Evolutionary conservation across 2,113 vertebrate species (phyloP).

Genomic region (Podocnemis expansa): DNA sequence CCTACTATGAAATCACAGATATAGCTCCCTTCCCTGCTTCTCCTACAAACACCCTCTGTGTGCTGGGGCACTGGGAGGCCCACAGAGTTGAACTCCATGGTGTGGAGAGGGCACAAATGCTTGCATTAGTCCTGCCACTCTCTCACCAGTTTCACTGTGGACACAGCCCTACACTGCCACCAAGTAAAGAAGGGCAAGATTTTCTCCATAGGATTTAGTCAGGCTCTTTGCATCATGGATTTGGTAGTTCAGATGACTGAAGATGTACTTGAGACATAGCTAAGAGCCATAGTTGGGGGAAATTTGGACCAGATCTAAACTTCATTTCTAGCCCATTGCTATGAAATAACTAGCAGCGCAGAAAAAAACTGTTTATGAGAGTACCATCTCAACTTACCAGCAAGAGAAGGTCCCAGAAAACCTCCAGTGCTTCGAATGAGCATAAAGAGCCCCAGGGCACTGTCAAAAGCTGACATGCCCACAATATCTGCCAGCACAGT

Average conservation of each 20-base stretch:
- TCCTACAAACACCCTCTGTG: neutral
- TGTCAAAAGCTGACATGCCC: conserved; percentile 78
- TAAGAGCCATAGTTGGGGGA: neutral
- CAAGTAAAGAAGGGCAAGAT: neutral
- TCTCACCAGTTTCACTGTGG: neutral
- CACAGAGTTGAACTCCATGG: neutral
- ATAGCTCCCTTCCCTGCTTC: neutral
- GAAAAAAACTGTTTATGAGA: neutral
- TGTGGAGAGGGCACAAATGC: neutral
- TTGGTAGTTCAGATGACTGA: neutral
- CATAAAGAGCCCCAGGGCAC: conserved; percentile 80
- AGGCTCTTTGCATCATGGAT: neutral
- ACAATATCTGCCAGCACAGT: conserved; percentile 80
- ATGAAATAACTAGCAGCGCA: neutral
- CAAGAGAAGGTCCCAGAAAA: conserved; percentile 76
- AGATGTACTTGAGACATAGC: no score
- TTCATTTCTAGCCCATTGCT: neutral
- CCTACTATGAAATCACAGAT: neutral
- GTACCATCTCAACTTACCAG: conserved; percentile 51
- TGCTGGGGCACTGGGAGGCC: neutral
- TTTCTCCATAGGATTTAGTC: neutral
- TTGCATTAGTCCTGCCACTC: neutral
- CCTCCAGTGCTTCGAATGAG: conserved; percentile 79
- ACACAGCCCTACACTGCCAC: neutral
- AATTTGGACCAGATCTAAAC: neutral